A percentile compares a stretch with the other conserved stretches of the same genome.
Conservation (phyloP, 2,797 vertebrate species). For the Vultur gryphus region DNA sequence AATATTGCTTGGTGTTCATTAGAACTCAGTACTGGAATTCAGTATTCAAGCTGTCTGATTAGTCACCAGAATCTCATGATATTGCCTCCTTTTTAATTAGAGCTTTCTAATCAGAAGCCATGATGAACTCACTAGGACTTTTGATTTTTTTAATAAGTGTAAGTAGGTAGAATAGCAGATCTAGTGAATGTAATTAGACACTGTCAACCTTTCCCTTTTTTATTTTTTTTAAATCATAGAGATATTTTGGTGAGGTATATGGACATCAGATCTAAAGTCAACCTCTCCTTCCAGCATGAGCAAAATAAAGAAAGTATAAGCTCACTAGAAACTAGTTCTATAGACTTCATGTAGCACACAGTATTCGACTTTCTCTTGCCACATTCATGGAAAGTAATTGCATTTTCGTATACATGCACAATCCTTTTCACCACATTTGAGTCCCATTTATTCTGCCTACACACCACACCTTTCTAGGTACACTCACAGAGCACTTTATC, state of each 20-base stretch:
- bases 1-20: neutral
- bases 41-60: neutral
- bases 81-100: neutral
- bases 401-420: constrained; percentile 9
- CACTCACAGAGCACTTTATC: neutral
- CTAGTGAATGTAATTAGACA: neutral
- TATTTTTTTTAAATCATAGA: neutral
- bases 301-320: neutral
- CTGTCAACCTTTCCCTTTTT: neutral
- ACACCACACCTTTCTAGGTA: neutral
- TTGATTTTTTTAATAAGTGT: neutral
- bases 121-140: neutral
- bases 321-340: neutral
- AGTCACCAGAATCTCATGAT: neutral
- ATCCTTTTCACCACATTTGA: neutral
- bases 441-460: neutral
- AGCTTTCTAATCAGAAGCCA: neutral
- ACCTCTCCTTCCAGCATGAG: neutral
- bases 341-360: neutral
- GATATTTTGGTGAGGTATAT: neutral
- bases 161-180: neutral
- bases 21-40: neutral
- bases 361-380: neutral
- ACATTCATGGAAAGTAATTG: constrained; percentile 6
- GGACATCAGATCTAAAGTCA: neutral